Evolutionary conservation across 2,113 vertebrate genomes (phyloP), one percentile per base, ranked within the genome.

Genomic region (Oncorhynchus nerka): DNA sequence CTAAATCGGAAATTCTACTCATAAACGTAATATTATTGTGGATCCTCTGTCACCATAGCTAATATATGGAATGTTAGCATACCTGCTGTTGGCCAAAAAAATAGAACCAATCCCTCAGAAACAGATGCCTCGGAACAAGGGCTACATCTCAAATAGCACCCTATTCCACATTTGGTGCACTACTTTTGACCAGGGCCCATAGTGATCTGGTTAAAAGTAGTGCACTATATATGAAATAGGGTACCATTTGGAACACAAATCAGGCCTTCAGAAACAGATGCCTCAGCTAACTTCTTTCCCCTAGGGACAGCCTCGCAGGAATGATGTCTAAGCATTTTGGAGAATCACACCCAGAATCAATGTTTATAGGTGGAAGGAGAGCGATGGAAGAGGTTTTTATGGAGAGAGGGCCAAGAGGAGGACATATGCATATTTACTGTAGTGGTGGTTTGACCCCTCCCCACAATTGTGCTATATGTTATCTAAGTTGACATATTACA

Each of bases 301-400:
- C n/a, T 24, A 20, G 59, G 59, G n/a, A n/a, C 8, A 45, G 64
- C 22, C 32, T 65, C n/a, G n/a, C 26, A 39, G 34, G 12, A 65
- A 65, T 48, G 59, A 51, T 48, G 62, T 45, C 45, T 9, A 48
- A 66, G 34, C 57, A 30, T 48, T 74, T 20, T n/a, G 59, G n/a
- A 62, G 59, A 62, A 62, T 62, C 19, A 62, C 59, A 62, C 59
- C 9, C 30, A 45, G 49, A 74, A 66, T 66, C 34, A 73, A 73
- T 73, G 57, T 13, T 62, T 24, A 62, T n/a, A 62, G 59, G n/a
- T 16, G n/a, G 59, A 62, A 62, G n/a, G 59, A 22, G n/a, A 62
- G 16, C 20, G n/a, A 62, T 7, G n/a, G 19, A 9, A 22, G 59
- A 16, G 59, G 19, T 24, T 55, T 55, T 19, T 55, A 55, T 16